Evolutionary conservation across 2,797 vertebrate species (phyloP).

Genomic region (Graptemys geographica): DNA sequence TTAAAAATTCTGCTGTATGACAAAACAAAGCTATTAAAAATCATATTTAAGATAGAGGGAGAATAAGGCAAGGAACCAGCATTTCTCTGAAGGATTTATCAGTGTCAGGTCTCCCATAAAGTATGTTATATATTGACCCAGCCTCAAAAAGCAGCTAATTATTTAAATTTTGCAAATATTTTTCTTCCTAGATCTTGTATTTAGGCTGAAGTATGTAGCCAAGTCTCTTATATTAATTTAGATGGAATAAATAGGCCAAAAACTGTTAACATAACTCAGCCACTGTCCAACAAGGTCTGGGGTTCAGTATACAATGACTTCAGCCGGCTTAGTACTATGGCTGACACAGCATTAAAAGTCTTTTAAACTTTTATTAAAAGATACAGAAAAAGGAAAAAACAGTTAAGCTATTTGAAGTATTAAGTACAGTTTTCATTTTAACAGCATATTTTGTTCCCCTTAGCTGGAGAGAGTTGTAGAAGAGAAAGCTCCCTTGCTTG

Average conservation of each 20-base stretch:
- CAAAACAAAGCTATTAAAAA: neutral
- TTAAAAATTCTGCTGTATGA: slow-evolving; percentile 26
- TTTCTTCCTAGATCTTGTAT: neutral
- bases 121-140: neutral
- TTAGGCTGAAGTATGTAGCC: neutral
- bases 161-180: neutral
- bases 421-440: too few relatives aligned
- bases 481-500: too few relatives aligned
- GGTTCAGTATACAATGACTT: neutral
- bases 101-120: neutral
- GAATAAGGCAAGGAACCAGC: neutral
- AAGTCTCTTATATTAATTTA: neutral
- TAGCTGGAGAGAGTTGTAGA: too few relatives aligned
- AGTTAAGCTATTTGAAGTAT: too few relatives aligned
- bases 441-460: too few relatives aligned
- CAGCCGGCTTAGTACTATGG: neutral
- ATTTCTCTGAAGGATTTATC: neutral
- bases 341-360: too few relatives aligned
- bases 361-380: neutral
- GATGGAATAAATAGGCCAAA: neutral
- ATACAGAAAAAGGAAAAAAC: neutral
- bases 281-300: neutral
- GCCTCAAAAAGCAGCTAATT: neutral
- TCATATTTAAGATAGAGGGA: slow-evolving; percentile 4
- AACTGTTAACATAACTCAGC: neutral